A percentile compares a stretch with the other conserved stretches of the same genome.
These are phyloP conservation scores for Argyrosomus japonicus DNA, from an alignment of 2,113 vertebrate genomes.

Conservation along the genomic window DNA sequence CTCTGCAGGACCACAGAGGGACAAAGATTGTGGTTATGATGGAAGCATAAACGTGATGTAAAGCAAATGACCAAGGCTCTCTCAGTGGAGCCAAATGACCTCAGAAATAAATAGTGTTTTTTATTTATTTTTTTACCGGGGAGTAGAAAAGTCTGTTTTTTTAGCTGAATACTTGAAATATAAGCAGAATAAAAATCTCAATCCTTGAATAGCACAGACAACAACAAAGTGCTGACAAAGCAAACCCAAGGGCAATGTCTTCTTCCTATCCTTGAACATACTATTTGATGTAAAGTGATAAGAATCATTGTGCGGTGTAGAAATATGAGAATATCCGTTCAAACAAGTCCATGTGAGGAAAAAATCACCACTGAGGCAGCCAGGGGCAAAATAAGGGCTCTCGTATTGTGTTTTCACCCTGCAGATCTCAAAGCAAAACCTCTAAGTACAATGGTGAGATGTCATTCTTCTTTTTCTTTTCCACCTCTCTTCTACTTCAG, in stretches of 20 bases:
- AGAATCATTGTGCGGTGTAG: conserved; percentile 44
- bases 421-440: conserved; percentile 60
- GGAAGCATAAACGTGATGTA: not conserved
- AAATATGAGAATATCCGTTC: conserved; percentile 54
- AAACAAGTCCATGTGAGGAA: conserved; percentile 33
- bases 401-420: conserved; percentile 36
- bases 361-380: conserved; percentile 44
- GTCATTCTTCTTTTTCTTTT: conserved; percentile 58
- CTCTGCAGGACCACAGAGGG: conserved; percentile 76
- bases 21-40: not conserved
- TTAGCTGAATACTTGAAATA: conserved; percentile 44
- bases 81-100: conserved; percentile 1
- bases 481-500: conserved; percentile 11
- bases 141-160: conserved; percentile 12
- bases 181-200: conserved; percentile 39
- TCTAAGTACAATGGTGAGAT: conserved; percentile 36
- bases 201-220: conserved; percentile 38
- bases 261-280: conserved; percentile 43
- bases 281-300: conserved; percentile 61
- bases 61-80: not conserved
- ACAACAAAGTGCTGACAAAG: conserved; percentile 42
- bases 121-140: conserved; percentile 13
- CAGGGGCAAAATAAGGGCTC: conserved; percentile 26
- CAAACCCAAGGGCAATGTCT: conserved; percentile 41
- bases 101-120: not conserved